These are phyloP conservation scores for Thereva unica DNA, from an alignment of 2,888 invertebrate genomes.

Conservation along the genomic window DNA sequence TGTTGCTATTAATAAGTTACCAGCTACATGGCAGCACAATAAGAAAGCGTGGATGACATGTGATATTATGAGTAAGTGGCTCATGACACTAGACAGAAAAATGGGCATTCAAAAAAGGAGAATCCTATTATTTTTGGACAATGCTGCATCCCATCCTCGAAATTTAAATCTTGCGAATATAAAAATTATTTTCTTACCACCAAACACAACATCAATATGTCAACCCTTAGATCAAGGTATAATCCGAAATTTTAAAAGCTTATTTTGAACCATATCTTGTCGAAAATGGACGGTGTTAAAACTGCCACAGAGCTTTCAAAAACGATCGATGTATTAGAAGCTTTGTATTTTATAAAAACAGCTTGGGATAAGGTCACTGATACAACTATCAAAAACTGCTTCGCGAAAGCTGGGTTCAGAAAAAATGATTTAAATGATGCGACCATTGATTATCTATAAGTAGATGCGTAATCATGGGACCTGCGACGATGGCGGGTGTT, in stretches of 20 bases:
- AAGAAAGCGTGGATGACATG: conserved; percentile 28
- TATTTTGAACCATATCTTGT: conserved; percentile 36
- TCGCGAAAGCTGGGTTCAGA: conserved; percentile 4
- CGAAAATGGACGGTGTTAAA: too few relatives aligned
- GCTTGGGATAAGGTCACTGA: conserved; percentile 33
- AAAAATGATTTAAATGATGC: neutral
- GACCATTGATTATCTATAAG: too few relatives aligned
- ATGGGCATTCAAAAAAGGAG: conserved; percentile 5
- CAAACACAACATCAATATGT: conserved; percentile 33
- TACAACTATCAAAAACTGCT: conserved; percentile 3
- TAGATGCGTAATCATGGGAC: too few relatives aligned
- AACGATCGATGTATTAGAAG: conserved; percentile 35
- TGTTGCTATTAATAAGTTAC: conserved; percentile 42
- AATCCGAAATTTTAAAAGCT: conserved; percentile 38
- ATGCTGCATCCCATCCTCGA: conserved; percentile 23
- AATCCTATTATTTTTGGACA: too few relatives aligned
- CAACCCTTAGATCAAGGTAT: conserved; percentile 41
- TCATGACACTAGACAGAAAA: neutral
- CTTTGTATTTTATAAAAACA: conserved; percentile 35
- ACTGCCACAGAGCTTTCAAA: conserved; percentile 25
- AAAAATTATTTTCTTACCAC: conserved; percentile 29
- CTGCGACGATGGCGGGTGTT: too few relatives aligned
- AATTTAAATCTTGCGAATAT: conserved; percentile 34
- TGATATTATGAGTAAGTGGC: neutral
- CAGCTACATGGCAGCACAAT: conserved; percentile 1